phyloP scores from a whole-genome alignment of 1,140 invertebrate genomes.

The Leptopilina boulardi region DNA sequence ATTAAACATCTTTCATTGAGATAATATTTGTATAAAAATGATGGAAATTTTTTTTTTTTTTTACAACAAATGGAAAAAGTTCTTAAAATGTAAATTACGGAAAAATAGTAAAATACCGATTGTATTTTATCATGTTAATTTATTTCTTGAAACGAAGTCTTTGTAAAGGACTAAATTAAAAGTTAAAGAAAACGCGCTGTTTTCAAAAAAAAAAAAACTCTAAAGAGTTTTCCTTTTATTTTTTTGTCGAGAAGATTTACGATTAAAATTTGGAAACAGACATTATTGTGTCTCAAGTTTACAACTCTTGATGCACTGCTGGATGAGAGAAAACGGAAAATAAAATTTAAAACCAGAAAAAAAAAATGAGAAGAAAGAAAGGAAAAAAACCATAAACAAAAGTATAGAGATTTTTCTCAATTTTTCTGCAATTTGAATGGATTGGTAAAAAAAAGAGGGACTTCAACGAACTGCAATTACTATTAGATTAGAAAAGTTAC shows the following conservation, averaged over 20 bases:
- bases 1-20: not conserved
- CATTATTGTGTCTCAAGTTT: conserved; percentile 32
- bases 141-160: not conserved
- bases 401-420: conserved; percentile 8
- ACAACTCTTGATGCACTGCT: conserved; percentile 20
- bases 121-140: not conserved
- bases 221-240: not conserved
- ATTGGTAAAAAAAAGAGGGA: not conserved
- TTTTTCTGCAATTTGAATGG: conserved; percentile 14
- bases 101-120: not conserved
- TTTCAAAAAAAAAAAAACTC: conserved; percentile 18
- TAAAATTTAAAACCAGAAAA: not conserved
- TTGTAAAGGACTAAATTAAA: conserved; percentile 14
- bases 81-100: not conserved
- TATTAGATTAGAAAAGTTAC: conserved; percentile 17
- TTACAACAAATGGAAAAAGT: not conserved
- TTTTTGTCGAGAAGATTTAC: not conserved
- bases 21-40: not conserved
- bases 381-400: not conserved
- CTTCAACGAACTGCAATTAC: not conserved
- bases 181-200: conserved; percentile 20
- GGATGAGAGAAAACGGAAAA: not conserved
- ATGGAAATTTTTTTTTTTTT: not conserved
- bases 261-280: conserved; percentile 1
- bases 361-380: too few relatives aligned